Percentiles rank a stretch among this genome's conserved stretches.
phyloP scores from a whole-genome alignment of 2,113 vertebrate species.

The Engraulis encrasicolus region DNA sequence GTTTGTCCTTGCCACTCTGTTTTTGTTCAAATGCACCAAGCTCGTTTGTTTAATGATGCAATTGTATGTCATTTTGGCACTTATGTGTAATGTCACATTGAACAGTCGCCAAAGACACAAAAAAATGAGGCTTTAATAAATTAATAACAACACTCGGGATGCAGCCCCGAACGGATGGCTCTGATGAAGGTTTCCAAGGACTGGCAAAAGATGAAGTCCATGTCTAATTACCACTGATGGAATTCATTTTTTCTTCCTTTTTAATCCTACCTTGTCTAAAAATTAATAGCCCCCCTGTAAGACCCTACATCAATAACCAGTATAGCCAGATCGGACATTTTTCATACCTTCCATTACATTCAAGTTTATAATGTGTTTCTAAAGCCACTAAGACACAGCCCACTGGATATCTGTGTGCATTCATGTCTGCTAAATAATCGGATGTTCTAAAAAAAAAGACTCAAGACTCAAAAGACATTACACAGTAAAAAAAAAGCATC shows the following conservation, averaged over 20 bases:
- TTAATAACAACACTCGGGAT: neutral
- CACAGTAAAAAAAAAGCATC: too few relatives aligned
- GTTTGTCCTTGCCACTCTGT: constrained; percentile 75
- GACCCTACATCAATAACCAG: neutral
- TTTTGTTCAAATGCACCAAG: constrained; percentile 53
- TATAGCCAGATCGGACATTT: neutral
- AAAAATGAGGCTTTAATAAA: constrained; percentile 27
- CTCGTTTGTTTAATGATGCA: constrained; percentile 72
- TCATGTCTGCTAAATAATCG: too few relatives aligned
- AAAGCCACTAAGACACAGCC: neutral
- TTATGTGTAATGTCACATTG: constrained; percentile 73
- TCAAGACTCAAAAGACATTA: too few relatives aligned
- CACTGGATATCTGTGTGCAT: neutral
- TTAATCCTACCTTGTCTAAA: too few relatives aligned
- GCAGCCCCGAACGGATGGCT: constrained; percentile 1
- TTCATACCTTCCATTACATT: too few relatives aligned
- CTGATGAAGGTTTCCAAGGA: neutral
- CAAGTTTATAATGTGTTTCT: neutral
- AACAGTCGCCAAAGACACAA: constrained; percentile 48
- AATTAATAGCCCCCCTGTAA: neutral
- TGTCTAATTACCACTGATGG: neutral
- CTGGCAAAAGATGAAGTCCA: neutral
- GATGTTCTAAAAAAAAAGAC: too few relatives aligned
- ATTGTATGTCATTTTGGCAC: constrained; percentile 58
- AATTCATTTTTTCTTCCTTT: neutral